phyloP scores from a whole-genome alignment of 1,140 invertebrate species.

The Zaprionus camerounensis region DNA sequence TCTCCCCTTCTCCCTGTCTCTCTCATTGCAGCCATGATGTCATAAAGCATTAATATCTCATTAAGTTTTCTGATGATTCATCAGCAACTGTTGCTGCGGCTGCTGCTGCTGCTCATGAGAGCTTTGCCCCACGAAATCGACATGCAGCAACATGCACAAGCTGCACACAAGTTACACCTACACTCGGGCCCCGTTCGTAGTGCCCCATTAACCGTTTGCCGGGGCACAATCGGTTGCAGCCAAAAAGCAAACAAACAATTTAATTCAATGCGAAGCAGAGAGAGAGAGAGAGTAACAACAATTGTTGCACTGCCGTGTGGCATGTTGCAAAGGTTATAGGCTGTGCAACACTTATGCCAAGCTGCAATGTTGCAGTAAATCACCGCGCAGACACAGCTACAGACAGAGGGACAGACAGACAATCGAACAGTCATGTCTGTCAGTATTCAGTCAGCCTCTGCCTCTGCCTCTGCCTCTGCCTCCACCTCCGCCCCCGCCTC shows the following conservation, averaged over 20 bases:
- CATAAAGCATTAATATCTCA: conserved; percentile 72
- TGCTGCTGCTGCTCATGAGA: conserved; percentile 8
- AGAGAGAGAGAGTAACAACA: conserved; percentile 34
- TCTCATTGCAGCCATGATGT: conserved; percentile 55
- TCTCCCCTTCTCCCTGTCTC: background rate
- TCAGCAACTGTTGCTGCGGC: conserved; percentile 41
- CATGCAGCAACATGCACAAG: conserved; percentile 60
- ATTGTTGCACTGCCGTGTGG: conserved; percentile 43
- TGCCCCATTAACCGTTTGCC: conserved; percentile 77
- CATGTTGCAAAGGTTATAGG: conserved; percentile 82
- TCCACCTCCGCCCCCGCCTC: background rate
- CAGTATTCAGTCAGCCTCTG: conserved; percentile 43
- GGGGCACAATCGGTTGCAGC: conserved; percentile 78
- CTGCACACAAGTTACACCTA: conserved; percentile 55
- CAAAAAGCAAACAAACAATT: conserved; percentile 82
- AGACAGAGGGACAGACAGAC: conserved; percentile 37
- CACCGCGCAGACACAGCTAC: conserved; percentile 55
- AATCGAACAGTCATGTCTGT: conserved; percentile 39
- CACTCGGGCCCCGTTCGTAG: conserved; percentile 36
- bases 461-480: conserved; percentile 1
- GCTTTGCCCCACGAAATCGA: conserved; percentile 32
- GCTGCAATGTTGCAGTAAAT: conserved; percentile 80
- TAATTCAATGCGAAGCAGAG: conserved; percentile 75
- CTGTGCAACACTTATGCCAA: conserved; percentile 83
- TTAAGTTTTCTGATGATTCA: conserved; percentile 79